These are phyloP conservation scores for Steinernema hermaphroditum DNA, from an alignment of 2,888 invertebrate genomes.

Conservation along the genomic window DNA sequence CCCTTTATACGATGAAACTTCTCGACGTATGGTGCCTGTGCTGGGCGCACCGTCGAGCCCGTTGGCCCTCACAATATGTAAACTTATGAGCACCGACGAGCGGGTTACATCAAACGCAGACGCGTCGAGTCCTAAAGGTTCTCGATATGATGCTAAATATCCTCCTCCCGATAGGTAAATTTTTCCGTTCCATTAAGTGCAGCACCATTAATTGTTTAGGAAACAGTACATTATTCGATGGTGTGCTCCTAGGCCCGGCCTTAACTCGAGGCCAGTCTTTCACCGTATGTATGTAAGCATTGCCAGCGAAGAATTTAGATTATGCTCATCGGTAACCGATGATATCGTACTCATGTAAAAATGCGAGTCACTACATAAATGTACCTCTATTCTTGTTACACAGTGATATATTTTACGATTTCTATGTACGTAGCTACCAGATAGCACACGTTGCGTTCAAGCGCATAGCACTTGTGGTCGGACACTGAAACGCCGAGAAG, in stretches of 20 bases:
- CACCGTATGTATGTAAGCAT: slow-evolving; percentile 57
- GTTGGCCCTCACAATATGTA: background rate
- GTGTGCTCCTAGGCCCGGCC: slow-evolving; percentile 49
- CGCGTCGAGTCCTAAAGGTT: background rate
- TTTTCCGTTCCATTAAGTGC: background rate
- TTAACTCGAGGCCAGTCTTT: slow-evolving; percentile 44
- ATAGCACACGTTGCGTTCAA: background rate
- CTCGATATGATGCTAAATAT: background rate
- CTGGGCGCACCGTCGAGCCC: background rate
- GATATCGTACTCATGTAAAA: slow-evolving; percentile 4
- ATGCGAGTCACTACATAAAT: background rate
- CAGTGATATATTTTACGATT: background rate
- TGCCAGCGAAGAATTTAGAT: slow-evolving; percentile 40
- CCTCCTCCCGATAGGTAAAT: slow-evolving; percentile 1
- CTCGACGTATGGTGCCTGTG: background rate
- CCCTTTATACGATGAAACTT: background rate
- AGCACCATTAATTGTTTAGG: slow-evolving; percentile 39
- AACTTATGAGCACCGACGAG: slow-evolving; percentile 18
- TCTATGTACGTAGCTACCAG: background rate
- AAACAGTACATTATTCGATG: slow-evolving; percentile 58
- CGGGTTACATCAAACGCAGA: background rate
- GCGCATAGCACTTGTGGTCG: background rate
- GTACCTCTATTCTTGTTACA: too few species aligned
- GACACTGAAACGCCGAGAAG: slow-evolving; percentile 5
- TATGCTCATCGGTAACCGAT: slow-evolving; percentile 13